Base-by-base conservation (phyloP, 2,113 vertebrate species). In the Eretmochelys imbricata region DNA sequence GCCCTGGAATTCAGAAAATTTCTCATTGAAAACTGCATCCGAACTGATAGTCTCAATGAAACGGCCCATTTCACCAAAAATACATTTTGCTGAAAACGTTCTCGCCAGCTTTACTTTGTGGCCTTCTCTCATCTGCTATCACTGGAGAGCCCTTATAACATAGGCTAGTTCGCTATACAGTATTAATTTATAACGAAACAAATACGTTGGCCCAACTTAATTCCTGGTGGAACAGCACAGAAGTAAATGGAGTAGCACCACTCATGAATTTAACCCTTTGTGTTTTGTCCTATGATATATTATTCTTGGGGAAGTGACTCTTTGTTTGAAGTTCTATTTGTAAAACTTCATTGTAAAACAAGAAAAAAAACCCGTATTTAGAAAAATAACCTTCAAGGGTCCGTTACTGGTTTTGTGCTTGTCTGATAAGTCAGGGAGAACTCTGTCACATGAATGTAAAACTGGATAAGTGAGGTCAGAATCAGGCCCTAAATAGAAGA, bases 381-480 rank as follows among this genome's bases (percentile, higher is more conserved):
- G n/a, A 38, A 72, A 10, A 38, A 38, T 20, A 72, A 38, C 7
- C 35, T 22, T 38, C 17, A 38, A 72, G 19, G n/a, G 4, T 19
- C n/a, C 22, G 35, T 38, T 38, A 10, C 65, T 38, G 65, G 4
- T 72, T 72, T 72, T 17, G 35, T 72, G 65, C n/a, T 22, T 38
- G n/a, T 20, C n/a, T 62, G 27, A 17, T 84, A 91, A 95, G 48
- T 87, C 65, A 85, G 22, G 35, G 13, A 27, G 87, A 93, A 54
- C 46, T 10, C 82, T 69, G 54, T 29, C 53, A 55, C 46, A 95
- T 13, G 35, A 27, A 90, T 50, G 31, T 89, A 55, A 94, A 90
- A 88, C 49, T 54, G 51, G 42, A 72, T 90, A 95, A 92, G 85
- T 4, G 8, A 90, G 90, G 50, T 85, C 87, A 91, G 87, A 95